Conservation (phyloP, 2,797 vertebrate genomes). For the Clarias pachynema region DNA sequence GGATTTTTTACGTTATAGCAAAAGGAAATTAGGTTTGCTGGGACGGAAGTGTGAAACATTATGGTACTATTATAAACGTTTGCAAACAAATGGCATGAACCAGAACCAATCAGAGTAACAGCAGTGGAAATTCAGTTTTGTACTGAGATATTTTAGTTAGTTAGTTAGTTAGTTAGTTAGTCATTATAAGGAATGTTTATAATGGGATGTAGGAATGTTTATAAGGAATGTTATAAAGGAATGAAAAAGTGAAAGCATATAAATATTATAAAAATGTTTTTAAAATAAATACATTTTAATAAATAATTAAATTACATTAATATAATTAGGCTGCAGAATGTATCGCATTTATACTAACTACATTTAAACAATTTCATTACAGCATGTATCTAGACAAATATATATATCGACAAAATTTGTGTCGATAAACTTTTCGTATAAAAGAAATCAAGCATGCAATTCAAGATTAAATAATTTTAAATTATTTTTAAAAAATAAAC, state of each 20-base stretch:
- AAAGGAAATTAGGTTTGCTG: neutral
- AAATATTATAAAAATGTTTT: neutral
- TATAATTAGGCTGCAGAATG: neutral
- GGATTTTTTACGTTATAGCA: constrained; percentile 55
- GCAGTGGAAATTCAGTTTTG: constrained; percentile 49
- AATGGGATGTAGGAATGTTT: too few relatives aligned
- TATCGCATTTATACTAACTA: neutral
- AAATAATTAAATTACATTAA: neutral
- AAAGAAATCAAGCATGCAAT: neutral
- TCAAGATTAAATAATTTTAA: neutral
- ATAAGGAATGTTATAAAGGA: too few relatives aligned
- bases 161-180: too few relatives aligned
- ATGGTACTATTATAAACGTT: constrained; percentile 51
- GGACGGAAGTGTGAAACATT: constrained; percentile 29
- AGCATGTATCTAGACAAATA: neutral
- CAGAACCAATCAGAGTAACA: constrained; percentile 43
- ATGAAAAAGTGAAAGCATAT: neutral
- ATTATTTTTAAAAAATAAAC: too few relatives aligned
- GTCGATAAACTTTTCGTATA: neutral
- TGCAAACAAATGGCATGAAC: constrained; percentile 63
- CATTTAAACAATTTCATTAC: neutral
- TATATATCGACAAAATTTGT: neutral
- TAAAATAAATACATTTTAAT: neutral
- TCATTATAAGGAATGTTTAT: constrained; percentile 21
- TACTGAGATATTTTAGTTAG: constrained; percentile 5